Percentiles rank a stretch among this genome's conserved stretches.
These are phyloP conservation scores for Prinia subflava DNA, from an alignment of 2,113 vertebrate species.

Conservation along the genomic window DNA sequence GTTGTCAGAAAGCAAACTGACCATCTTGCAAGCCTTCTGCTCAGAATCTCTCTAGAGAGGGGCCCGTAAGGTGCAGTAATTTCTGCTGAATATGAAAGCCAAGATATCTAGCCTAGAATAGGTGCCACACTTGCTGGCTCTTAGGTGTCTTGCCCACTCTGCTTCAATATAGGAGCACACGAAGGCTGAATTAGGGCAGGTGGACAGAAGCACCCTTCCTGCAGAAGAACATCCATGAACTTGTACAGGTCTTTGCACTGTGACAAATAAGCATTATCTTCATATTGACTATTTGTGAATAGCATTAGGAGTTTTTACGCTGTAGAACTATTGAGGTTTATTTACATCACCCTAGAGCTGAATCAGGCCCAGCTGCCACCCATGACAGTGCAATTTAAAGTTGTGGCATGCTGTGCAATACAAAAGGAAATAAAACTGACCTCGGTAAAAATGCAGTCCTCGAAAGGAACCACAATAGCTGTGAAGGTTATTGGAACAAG, in stretches of 20 bases:
- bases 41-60: neutral
- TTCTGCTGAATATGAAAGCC: neutral
- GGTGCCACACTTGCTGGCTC: neutral
- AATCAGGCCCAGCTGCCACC: neutral
- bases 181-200: neutral
- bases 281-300: neutral
- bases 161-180: neutral
- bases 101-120: neutral
- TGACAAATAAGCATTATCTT: neutral
- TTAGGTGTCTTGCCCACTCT: neutral
- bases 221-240: neutral
- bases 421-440: neutral
- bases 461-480: neutral
- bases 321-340: neutral
- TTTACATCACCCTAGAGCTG: neutral
- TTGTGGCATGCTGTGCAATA: neutral
- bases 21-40: neutral
- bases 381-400: neutral
- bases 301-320: neutral
- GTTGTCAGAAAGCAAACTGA: neutral
- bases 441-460: neutral
- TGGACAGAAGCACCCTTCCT: neutral
- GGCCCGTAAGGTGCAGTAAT: neutral
- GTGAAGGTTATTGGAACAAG: neutral
- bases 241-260: neutral